Conservation (phyloP, 2,797 vertebrate species). For the Hyperoplus immaculatus region DNA sequence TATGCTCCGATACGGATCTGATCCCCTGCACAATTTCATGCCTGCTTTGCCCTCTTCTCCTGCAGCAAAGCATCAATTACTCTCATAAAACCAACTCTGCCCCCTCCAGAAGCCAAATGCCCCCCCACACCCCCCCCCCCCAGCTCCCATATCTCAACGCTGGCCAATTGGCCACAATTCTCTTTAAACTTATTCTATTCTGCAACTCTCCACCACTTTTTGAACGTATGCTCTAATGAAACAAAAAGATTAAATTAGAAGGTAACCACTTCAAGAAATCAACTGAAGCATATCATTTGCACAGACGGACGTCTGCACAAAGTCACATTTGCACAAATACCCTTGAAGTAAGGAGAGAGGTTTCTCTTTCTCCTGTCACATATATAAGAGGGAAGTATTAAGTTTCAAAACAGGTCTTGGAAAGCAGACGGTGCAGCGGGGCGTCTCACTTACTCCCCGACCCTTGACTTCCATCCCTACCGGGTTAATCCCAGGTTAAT, state of each 20-base stretch:
- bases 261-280: conserved; percentile 14
- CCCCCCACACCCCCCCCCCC: conserved; percentile 3
- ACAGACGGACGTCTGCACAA: conserved; percentile 17
- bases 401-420: conserved; percentile 54
- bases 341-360: conserved; percentile 32
- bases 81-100: conserved; percentile 86
- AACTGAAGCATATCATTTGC: conserved; percentile 23
- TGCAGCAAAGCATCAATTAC: conserved; percentile 85
- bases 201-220: conserved; percentile 42
- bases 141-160: conserved; percentile 32
- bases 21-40: conserved; percentile 90
- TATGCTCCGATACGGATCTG: conserved; percentile 84
- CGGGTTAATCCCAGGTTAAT: conserved; percentile 77
- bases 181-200: conserved; percentile 48
- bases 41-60: conserved; percentile 88
- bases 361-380: conserved; percentile 34
- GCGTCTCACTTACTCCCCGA: conserved; percentile 63
- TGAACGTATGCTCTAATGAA: conserved; percentile 1
- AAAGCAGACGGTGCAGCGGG: conserved; percentile 56
- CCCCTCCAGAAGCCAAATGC: conserved; percentile 71
- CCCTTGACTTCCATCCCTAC: conserved; percentile 66
- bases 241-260: conserved; percentile 40
- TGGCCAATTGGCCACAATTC: conserved; percentile 39
- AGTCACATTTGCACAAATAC: conserved; percentile 23
- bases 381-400: conserved; percentile 51